These are phyloP conservation scores for Rhabditophanes sp. DNA, from an alignment of 2,888 invertebrate species.

Conservation along the genomic window DNA sequence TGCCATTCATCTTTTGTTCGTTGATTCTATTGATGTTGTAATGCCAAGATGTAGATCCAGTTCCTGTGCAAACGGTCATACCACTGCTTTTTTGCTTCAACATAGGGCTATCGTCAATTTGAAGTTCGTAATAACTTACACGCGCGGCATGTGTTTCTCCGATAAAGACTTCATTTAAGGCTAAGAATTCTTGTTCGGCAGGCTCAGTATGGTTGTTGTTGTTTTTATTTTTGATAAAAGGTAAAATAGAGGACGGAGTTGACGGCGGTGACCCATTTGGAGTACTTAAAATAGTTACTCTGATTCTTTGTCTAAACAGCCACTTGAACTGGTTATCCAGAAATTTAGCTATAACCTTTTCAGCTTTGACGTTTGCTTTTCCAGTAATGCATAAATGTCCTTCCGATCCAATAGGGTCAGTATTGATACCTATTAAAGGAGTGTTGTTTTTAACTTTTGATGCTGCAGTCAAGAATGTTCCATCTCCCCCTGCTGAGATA, in stretches of 20 bases:
- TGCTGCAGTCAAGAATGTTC: slow-evolving; percentile 39
- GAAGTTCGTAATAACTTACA: slow-evolving; percentile 53
- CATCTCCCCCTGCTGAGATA: slow-evolving; percentile 42
- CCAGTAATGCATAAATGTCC: slow-evolving; percentile 39
- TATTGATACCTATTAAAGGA: slow-evolving; percentile 42
- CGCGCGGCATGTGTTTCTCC: slow-evolving; percentile 83
- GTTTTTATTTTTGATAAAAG: slow-evolving; percentile 6
- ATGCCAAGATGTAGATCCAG: slow-evolving; percentile 87
- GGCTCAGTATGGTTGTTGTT: slow-evolving; percentile 6
- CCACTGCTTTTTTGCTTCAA: slow-evolving; percentile 89
- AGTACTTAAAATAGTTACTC: slow-evolving; percentile 58
- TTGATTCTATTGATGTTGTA: slow-evolving; percentile 74
- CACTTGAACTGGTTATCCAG: slow-evolving; percentile 56
- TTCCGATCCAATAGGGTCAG: slow-evolving; percentile 39
- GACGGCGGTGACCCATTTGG: slow-evolving; percentile 6
- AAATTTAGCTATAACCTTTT: slow-evolving; percentile 50
- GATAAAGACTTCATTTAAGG: slow-evolving; percentile 92
- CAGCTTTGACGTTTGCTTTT: slow-evolving; percentile 21
- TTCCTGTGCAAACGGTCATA: slow-evolving; percentile 82
- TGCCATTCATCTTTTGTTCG: slow-evolving; percentile 57
- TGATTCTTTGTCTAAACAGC: slow-evolving; percentile 71
- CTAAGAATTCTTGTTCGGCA: slow-evolving; percentile 61
- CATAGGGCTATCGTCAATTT: slow-evolving; percentile 52
- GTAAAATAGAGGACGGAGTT: slow-evolving; percentile 8
- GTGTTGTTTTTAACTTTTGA: slow-evolving; percentile 19